Percentiles rank a stretch among this genome's conserved stretches.
Evolutionary conservation across 1,140 invertebrate species (phyloP).

Genomic region (Onthophagus taurus): DNA sequence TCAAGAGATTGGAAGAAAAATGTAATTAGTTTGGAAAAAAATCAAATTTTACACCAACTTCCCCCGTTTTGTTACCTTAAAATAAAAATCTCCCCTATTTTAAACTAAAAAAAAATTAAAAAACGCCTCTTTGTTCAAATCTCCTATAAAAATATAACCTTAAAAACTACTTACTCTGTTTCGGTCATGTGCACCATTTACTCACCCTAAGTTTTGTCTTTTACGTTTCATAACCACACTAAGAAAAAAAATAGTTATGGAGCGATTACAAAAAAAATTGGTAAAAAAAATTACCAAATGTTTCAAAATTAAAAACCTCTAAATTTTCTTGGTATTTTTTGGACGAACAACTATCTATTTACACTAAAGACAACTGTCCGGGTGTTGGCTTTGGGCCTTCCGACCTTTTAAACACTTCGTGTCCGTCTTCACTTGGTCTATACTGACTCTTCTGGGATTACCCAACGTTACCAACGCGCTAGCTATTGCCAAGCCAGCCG

Average conservation of each 20-base stretch:
- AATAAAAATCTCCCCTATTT: too few species aligned
- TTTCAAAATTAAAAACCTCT: background rate
- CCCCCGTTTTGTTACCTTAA: too few species aligned
- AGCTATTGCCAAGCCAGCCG: slow-evolving; percentile 71
- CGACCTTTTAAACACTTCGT: slow-evolving; percentile 52
- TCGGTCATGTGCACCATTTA: too few species aligned
- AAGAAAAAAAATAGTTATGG: background rate
- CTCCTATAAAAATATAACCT: too few species aligned
- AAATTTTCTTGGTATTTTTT: background rate
- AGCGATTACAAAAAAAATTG: background rate
- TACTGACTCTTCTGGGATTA: slow-evolving; percentile 59
- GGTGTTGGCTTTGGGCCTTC: slow-evolving; percentile 62
- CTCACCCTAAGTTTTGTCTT: too few species aligned
- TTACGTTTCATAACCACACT: background rate
- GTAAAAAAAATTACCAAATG: background rate
- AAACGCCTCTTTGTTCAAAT: too few species aligned
- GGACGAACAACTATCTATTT: background rate
- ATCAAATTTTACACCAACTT: too few species aligned
- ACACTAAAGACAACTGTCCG: slow-evolving; percentile 43
- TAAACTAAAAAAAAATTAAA: too few species aligned
- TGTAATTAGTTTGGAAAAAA: too few species aligned
- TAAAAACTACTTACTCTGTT: too few species aligned
- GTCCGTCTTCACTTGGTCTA: slow-evolving; percentile 55
- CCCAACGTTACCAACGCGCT: slow-evolving; percentile 79
- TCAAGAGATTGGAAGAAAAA: background rate